Evolutionary conservation across 2,113 vertebrate species (phyloP), one percentile per base, ranked within the genome.

Genomic region (Manacus vitellinus): DNA sequence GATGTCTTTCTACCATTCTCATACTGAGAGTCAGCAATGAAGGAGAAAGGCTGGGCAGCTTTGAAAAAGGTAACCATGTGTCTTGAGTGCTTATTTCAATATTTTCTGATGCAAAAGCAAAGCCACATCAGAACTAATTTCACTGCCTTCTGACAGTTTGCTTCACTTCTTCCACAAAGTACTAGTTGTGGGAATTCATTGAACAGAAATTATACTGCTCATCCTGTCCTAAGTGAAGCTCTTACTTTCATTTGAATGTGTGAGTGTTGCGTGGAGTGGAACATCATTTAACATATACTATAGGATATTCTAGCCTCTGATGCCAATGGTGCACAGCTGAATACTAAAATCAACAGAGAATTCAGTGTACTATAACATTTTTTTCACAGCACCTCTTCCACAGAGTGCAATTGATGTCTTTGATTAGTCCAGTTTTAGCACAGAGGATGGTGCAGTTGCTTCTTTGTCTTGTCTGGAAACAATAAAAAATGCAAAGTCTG

Each of bases 61-160:
- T 84, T 96, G 88, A 77, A 95, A 97, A 73, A 70, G 79, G 82
- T 78, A 95, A 94, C 70, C 88, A 46, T 97, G 97, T 95, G 59
- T 95, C 95, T 66, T 70, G 84, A 96, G 44, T 90, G 72, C 63
- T 87, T 94, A 92, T 96, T 98, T 97, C 85, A 96, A 28, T 97
- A 89, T 88, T 94, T 97, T 94, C 71, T 97, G 74, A 97, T 93
- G 47, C 1, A 33, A 95, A 97, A 96, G 56, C 83, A 92, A 78
- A 97, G 80, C 30, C 75, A 89, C 46, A 95, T 80, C 39, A 18
- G 84, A 97, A 96, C 39, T 75, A 92, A 96, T 97, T 97, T 97
- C 78, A 61, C 71, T 90, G 56, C 39, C 37, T 96, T 74, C 95
- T 79, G 66, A 91, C 86, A 76, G 71, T 66, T 75, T 70, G 68